Evolutionary conservation across 2,888 invertebrate genomes (phyloP), one percentile per base, ranked within the genome.

Genomic region (Campaea margaritaria): DNA sequence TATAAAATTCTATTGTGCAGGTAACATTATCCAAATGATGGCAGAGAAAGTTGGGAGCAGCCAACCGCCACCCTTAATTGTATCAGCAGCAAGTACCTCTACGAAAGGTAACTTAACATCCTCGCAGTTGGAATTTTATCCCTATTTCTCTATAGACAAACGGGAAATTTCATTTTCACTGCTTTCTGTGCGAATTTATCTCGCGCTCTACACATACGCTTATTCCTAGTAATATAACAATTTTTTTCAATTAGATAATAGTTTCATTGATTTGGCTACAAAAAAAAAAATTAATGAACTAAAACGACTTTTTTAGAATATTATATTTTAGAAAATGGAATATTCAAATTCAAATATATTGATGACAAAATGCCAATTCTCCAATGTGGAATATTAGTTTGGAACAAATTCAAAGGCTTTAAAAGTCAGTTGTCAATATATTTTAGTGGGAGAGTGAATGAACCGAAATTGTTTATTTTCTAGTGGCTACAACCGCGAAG

Each of bases 1-100:
- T 21, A 5, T 21, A 21, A 21, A 21, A 3, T n/a, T n/a, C n/a
- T 21, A 3, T 47, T 16, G 78, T 75, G 12, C 74, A 90, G 90
- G 88, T 67, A 87, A 86, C 68, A 53, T 87, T 21, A 81, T 90
- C 47, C 87, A 86, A 65, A 83, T 89, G 83, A 70, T 76, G 2
- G 72, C 82, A 10, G 85, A 85, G 43, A 89, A 86, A 67, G 64
- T 81, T 57, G 52, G 68, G 38, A 65, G 58, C 57, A 68, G 65
- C 0, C 85, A 84, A 58, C 80, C 82, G 1, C 82, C 85, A 13
- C 81, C 85, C 0, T 69, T 86, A 45, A 68, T 87, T 14, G 48
- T 82, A 14, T 71, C 84, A 1, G 73, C 77, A 34, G 73, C 61
- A 36, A 52, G 65, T 21, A n/a, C 74, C n/a, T 38, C 49, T 16